Conservation (phyloP, 2,797 vertebrate genomes). For the Myiotriccus ornatus region DNA sequence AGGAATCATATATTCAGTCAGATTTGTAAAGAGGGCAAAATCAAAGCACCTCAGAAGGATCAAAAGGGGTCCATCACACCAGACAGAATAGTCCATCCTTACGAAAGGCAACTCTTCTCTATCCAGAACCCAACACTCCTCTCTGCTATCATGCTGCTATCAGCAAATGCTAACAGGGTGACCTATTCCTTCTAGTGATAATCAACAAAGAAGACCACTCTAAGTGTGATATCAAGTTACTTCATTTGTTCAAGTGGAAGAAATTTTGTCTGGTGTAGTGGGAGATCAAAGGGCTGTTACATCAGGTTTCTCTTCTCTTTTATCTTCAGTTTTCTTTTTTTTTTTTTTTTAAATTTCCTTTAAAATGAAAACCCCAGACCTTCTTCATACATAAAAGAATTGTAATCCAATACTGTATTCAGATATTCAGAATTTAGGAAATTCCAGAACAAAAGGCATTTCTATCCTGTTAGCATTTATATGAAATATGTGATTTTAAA, state of each 20-base stretch:
- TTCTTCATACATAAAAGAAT: not conserved
- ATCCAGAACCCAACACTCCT: not conserved
- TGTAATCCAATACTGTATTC: not conserved
- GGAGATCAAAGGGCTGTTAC: slow-evolving; percentile 30
- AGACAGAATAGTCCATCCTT: not conserved
- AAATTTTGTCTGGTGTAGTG: not conserved
- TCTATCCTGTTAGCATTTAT: not conserved
- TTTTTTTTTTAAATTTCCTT: not conserved
- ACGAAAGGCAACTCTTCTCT: not conserved
- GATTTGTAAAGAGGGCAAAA: not conserved
- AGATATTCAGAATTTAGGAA: not conserved
- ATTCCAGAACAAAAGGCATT: not conserved
- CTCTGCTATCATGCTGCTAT: not conserved
- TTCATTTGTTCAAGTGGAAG: slow-evolving; percentile 34
- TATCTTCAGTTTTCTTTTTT: not conserved
- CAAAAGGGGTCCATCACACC: not conserved
- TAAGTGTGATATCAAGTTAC: slow-evolving; percentile 15
- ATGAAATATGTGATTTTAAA: not conserved
- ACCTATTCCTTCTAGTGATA: not conserved
- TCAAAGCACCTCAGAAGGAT: not conserved
- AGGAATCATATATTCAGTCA: not conserved
- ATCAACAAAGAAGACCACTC: not conserved
- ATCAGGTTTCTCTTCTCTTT: not conserved
- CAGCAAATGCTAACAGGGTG: not conserved
- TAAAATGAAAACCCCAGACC: not conserved